Evolutionary conservation across 2,113 vertebrate genomes (phyloP), one percentile per base, ranked within the genome.

Genomic region (Paedocypris sp.): DNA sequence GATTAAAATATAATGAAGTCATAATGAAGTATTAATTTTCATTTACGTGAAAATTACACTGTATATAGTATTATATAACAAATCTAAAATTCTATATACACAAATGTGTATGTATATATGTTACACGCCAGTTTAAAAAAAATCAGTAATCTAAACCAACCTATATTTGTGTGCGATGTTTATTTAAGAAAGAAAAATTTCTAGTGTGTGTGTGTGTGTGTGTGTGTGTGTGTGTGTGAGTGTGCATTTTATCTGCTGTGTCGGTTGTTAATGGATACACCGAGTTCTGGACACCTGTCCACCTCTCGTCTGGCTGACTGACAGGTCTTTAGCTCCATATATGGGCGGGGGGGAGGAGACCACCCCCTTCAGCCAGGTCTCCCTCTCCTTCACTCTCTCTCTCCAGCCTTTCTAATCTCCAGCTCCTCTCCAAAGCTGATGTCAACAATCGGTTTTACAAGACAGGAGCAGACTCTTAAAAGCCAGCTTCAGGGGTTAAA

Each of bases 191-290:
- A n/a, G n/a, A n/a, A n/a, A n/a, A n/a, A n/a, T n/a, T n/a, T n/a
- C n/a, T n/a, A n/a, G n/a, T n/a, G n/a, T n/a, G n/a, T n/a, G n/a
- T n/a, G n/a, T n/a, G n/a, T n/a, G 28, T 36, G 29, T 39, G 23
- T 38, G 31, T 11, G 22, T 18, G 45, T 23, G 31, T 9, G 29
- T 16, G 23, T 60, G 31, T 52, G 48, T 19, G 62, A 57, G 56
- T 39, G 52, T 32, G 63, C 51, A 66, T 58, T 45, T 66, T 66
- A 66, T 51, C 13, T 70, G 63, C 68, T 66, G 62, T 43, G 68
- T 62, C 58, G 51, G 66, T 57, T 4, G 63, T 62, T 70, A 70
- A 70, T 57, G 63, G 68, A 66, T 70, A 70, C 38, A 39, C 13
- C 20, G 39, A 54, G 50, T 62, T 43, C 63, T 58, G 50, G 48